Evolutionary conservation across 2,113 vertebrate genomes (phyloP), one percentile per base, ranked within the genome.

Genomic region (Tachycineta bicolor): DNA sequence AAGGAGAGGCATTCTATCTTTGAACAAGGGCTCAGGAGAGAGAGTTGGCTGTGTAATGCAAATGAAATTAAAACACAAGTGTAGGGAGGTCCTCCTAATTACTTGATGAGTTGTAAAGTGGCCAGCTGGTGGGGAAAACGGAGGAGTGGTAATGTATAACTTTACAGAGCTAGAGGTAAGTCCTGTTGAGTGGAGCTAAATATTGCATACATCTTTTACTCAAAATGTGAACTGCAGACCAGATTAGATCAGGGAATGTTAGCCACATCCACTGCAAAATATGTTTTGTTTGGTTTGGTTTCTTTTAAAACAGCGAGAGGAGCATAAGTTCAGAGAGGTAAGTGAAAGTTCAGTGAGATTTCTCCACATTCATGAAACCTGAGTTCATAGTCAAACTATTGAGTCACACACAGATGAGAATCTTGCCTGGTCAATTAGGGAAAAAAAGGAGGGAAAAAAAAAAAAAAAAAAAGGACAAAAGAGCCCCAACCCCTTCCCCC

Each of bases 331-430:
- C 87, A 96, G 49, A 39, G 37, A 92, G 92, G 94, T 90, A 96
- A 92, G 93, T 91, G n/a, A 90, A 59, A 89, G 83, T 93, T 93
- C 90, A 95, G 60, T n/a, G 71, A 95, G 78, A 91, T 95, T 95
- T 92, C 56, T 95, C 71, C 43, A 91, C 56, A 87, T 88, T 81
- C 78, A 75, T 92, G 73, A 83, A 97, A 94, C 37, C 69, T 70
- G 82, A 96, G 83, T 93, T 97, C 81, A 92, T 63, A 93, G 85
- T 85, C 19, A 9, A 93, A 53, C 26, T 83, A 75, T 31, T 95
- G 78, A 97, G 63, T 95, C 93, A 95, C 53, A 80, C 78, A 59
- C 69, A 89, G 90, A 93, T 56, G 79, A 87, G 39, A 75, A 94
- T 64, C 73, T 64, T 70, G 12, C 41, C 70, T 94, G 79, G 91